Percentiles rank a stretch among this genome's conserved stretches.
Conservation (phyloP, 2,113 vertebrate species). For the Chaetura pelagica region DNA sequence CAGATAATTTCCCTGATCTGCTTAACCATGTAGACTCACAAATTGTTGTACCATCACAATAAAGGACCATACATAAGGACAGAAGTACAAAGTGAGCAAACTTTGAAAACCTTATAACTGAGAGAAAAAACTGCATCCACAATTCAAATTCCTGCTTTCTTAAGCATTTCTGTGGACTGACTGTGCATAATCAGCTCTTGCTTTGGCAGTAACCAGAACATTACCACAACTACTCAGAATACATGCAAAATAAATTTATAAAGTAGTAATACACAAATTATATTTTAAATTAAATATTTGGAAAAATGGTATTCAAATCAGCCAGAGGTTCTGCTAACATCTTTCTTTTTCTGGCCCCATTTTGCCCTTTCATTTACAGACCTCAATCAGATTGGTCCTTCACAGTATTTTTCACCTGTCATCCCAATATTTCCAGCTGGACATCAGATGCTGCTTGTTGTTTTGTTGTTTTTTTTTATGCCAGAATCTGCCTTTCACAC, state of each 20-base stretch:
- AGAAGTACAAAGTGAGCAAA: background rate
- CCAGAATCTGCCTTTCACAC: background rate
- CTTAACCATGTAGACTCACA: background rate
- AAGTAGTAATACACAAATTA: background rate
- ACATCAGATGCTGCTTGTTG: background rate
- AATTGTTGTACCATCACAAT: background rate
- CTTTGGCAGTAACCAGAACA: background rate
- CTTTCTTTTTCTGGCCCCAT: background rate
- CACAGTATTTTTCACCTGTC: background rate
- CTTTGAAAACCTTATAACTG: background rate
- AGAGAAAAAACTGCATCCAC: background rate
- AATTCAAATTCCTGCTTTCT: background rate
- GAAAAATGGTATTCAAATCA: background rate
- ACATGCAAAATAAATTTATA: background rate
- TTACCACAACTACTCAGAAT: background rate
- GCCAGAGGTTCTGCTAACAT: background rate
- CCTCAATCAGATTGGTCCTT: background rate
- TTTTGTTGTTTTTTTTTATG: conserved; percentile 12
- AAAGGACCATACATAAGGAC: rapidly evolving
- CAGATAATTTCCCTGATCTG: background rate
- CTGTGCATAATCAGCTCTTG: background rate
- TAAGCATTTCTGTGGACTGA: background rate
- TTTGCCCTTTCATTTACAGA: background rate
- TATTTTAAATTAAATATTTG: background rate
- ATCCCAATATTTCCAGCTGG: background rate